Conservation (phyloP, 1,140 invertebrate species). For the Diachasmimorpha longicaudata region DNA sequence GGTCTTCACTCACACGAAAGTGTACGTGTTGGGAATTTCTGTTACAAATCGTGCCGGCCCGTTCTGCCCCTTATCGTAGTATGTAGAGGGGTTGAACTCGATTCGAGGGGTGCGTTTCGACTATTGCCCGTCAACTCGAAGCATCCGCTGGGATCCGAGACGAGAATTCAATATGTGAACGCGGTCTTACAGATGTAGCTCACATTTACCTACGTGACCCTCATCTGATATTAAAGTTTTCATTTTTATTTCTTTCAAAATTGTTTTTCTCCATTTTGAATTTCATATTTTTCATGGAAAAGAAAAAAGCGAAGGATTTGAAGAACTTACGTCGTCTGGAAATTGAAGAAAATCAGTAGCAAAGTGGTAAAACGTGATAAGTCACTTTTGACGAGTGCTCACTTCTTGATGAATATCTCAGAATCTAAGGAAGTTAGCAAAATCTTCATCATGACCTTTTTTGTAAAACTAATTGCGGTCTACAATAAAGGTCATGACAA, state of each 20-base stretch:
- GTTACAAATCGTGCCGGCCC: background rate
- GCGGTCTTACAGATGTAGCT: background rate
- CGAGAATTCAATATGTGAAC: conserved; percentile 3
- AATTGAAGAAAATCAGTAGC: too few species aligned
- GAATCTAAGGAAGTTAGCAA: too few species aligned
- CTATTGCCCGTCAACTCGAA: background rate
- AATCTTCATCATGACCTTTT: too few species aligned
- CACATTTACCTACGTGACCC: background rate
- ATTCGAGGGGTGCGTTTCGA: background rate
- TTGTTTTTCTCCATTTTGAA: background rate
- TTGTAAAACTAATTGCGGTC: too few species aligned
- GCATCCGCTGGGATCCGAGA: background rate
- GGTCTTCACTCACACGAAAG: background rate
- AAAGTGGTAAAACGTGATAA: too few species aligned
- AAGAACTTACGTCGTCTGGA: too few species aligned
- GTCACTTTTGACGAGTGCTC: too few species aligned
- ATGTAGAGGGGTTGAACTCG: background rate
- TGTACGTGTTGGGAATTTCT: conserved; percentile 22
- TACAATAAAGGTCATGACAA: too few species aligned
- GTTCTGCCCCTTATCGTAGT: background rate
- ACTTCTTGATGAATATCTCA: too few species aligned
- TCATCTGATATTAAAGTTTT: background rate
- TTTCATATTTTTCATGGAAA: too few species aligned
- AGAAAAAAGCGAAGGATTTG: too few species aligned
- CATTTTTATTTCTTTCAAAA: background rate